Conservation (phyloP, 2,888 invertebrate genomes). For the Allophyes oxyacanthae region DNA sequence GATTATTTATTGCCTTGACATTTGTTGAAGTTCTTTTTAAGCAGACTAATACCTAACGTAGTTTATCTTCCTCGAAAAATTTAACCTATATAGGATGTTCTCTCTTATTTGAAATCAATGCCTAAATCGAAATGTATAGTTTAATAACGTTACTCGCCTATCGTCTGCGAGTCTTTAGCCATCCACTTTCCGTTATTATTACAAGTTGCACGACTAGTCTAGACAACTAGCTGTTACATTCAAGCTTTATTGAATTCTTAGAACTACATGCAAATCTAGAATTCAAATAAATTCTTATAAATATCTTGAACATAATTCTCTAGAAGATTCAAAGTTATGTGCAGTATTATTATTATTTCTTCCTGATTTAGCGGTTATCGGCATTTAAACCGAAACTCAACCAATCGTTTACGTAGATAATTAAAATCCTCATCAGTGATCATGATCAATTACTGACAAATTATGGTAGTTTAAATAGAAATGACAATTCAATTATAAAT, state of each 20-base stretch:
- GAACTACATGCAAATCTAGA: conserved; percentile 13
- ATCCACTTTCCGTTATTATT: conserved; percentile 22
- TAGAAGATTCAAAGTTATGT: background rate
- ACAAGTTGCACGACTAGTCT: conserved; percentile 34
- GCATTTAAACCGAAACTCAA: background rate
- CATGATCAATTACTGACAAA: background rate
- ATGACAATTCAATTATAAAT: conserved; percentile 4
- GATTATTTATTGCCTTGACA: no score
- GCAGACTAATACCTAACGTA: no score
- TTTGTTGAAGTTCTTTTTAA: no score
- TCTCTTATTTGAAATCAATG: background rate
- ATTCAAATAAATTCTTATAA: conserved; percentile 22
- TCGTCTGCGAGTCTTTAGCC: background rate
- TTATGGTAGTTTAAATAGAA: background rate
- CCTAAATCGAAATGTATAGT: no score
- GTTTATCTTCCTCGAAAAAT: no score
- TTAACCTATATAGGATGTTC: background rate
- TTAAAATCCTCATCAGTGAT: background rate
- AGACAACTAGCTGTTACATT: conserved; percentile 33
- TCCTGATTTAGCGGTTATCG: background rate
- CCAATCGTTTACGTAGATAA: background rate
- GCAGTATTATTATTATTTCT: no score
- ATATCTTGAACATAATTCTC: conserved; percentile 1
- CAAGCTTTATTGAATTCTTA: conserved; percentile 27
- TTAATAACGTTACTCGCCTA: no score